These are phyloP conservation scores for Meda fulgida DNA, from an alignment of 2,797 vertebrate species.

Conservation along the genomic window DNA sequence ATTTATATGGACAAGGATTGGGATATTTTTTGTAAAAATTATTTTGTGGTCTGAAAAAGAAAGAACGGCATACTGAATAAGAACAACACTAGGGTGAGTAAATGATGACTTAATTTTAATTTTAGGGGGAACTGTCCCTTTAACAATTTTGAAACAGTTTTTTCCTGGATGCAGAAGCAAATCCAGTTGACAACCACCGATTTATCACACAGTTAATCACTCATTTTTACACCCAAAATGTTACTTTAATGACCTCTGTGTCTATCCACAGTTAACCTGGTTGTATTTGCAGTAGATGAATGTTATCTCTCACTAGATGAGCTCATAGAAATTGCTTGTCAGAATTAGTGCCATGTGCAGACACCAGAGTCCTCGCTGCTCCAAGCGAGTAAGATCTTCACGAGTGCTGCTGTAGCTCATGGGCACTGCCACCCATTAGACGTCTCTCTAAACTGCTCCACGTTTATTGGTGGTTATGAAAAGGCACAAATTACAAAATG, in stretches of 20 bases:
- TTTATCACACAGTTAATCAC: not conserved
- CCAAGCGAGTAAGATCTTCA: slow-evolving; percentile 4
- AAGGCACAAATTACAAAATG: slow-evolving; percentile 62
- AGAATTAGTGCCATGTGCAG: slow-evolving; percentile 8
- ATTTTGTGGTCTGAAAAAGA: not conserved
- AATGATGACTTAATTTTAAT: not conserved
- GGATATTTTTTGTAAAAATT: no score
- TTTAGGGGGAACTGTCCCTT: not conserved
- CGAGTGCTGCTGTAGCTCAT: slow-evolving; percentile 42
- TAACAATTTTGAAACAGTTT: not conserved
- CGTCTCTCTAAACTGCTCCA: slow-evolving; percentile 41
- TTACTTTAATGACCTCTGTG: slow-evolving; percentile 9
- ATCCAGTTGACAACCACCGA: not conserved
- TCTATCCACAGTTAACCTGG: slow-evolving; percentile 5
- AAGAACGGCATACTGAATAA: no score
- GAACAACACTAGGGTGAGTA: no score
- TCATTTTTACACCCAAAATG: not conserved
- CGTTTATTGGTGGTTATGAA: slow-evolving; percentile 58
- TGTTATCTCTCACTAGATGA: not conserved
- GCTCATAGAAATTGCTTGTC: not conserved
- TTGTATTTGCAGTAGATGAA: slow-evolving; percentile 23
- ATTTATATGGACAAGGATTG: not conserved
- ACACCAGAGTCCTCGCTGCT: not conserved
- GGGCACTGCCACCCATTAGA: slow-evolving; percentile 46
- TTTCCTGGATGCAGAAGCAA: not conserved